These are phyloP conservation scores for Drosophila sordidula DNA, from an alignment of 2,888 invertebrate species.

Conservation along the genomic window DNA sequence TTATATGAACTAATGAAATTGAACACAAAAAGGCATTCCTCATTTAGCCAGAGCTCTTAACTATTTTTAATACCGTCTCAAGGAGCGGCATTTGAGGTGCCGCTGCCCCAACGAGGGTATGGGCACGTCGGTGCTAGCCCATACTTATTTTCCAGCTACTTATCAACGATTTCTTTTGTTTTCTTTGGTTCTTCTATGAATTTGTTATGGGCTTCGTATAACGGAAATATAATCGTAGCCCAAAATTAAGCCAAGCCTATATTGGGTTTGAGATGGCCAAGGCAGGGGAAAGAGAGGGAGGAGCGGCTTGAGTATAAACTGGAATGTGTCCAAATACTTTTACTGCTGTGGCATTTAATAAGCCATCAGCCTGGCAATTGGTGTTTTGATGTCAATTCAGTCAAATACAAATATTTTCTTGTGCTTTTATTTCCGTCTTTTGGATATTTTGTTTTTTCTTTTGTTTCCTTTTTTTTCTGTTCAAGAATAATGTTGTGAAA, in stretches of 20 bases:
- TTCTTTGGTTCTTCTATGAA: conserved; percentile 27
- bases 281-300: neutral
- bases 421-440: conserved; percentile 54
- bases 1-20: conserved; percentile 2
- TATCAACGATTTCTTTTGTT: conserved; percentile 23
- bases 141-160: conserved; percentile 4
- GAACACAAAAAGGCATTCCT: neutral
- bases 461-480: conserved; percentile 20
- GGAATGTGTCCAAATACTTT: conserved; percentile 51
- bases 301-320: conserved; percentile 12
- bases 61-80: conserved; percentile 11
- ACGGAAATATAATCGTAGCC: conserved; percentile 60
- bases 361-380: conserved; percentile 64
- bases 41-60: neutral
- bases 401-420: conserved; percentile 39
- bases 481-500: conserved; percentile 30
- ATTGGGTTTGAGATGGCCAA: neutral
- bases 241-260: conserved; percentile 34
- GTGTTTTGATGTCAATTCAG: conserved; percentile 71
- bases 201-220: conserved; percentile 51
- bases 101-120: conserved; percentile 10
- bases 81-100: neutral
- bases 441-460: conserved; percentile 7
- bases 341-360: conserved; percentile 54
- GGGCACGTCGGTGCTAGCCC: conserved; percentile 2